Conservation (phyloP, 1,140 invertebrate species). For the Zaprionus taronus region DNA sequence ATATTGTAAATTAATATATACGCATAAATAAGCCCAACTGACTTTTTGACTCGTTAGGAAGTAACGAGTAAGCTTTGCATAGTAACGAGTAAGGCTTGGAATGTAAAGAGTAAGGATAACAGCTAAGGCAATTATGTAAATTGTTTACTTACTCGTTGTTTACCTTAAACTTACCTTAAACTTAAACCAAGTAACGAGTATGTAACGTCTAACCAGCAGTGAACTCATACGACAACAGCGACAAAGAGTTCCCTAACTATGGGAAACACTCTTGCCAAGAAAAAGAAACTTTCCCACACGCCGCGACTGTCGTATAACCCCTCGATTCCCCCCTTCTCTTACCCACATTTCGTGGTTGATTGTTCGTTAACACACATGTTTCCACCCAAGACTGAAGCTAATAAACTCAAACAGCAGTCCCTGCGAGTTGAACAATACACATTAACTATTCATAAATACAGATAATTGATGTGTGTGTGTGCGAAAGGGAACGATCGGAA, state of each 20-base stretch:
- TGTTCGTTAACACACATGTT: slow-evolving; percentile 11
- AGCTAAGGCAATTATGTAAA: not conserved
- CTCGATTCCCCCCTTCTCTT: not conserved
- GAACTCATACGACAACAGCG: not conserved
- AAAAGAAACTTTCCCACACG: slow-evolving; percentile 1
- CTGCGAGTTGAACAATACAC: slow-evolving; percentile 12
- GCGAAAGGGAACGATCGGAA: not conserved
- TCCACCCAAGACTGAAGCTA: slow-evolving; percentile 1
- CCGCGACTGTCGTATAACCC: not conserved
- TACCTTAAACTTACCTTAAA: not conserved
- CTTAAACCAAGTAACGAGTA: slow-evolving; percentile 15
- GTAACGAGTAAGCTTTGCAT: not conserved
- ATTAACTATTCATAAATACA: slow-evolving; percentile 40
- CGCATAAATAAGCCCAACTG: no score
- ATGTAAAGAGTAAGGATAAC: not conserved
- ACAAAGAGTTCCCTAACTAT: not conserved
- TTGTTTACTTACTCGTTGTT: not conserved
- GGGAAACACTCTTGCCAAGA: not conserved
- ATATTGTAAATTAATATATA: no score
- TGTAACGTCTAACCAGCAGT: not conserved
- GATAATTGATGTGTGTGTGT: slow-evolving; percentile 17
- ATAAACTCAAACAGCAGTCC: slow-evolving; percentile 17
- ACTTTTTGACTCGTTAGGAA: not conserved
- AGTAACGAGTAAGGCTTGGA: not conserved
- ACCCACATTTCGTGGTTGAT: not conserved